Conservation (phyloP, 2,113 vertebrate genomes). For the Corydoras maculifer region DNA sequence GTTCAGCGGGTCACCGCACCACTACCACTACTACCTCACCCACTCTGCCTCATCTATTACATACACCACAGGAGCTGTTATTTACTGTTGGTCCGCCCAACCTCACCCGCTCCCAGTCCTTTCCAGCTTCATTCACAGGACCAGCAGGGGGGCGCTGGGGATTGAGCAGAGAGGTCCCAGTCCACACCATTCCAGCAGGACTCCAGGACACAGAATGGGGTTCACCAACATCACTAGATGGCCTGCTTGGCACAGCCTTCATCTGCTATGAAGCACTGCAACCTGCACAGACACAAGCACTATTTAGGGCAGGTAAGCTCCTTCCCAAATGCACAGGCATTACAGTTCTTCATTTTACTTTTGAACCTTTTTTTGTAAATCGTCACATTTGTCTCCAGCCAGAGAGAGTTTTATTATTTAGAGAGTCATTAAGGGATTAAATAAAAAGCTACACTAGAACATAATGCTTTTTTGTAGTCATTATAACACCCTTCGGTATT, state of each 20-base stretch:
- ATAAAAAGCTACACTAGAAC: too few relatives aligned
- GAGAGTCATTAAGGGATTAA: too few relatives aligned
- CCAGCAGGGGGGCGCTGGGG: constrained; percentile 64
- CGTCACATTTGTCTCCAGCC: neutral
- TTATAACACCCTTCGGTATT: too few relatives aligned
- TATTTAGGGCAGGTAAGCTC: constrained; percentile 71
- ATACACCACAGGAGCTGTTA: constrained; percentile 55
- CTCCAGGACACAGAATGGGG: constrained; percentile 93
- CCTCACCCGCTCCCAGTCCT: constrained; percentile 83
- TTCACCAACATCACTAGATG: constrained; percentile 89
- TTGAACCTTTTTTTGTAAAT: neutral
- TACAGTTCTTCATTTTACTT: too few relatives aligned
- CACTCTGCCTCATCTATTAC: constrained; percentile 39
- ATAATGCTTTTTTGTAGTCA: too few relatives aligned
- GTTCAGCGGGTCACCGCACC: constrained; percentile 90
- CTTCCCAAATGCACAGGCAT: neutral
- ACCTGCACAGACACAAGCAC: constrained; percentile 60
- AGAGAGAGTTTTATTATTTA: neutral
- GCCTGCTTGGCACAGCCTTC: constrained; percentile 82
- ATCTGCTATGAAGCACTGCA: constrained; percentile 91
- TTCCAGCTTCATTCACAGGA: constrained; percentile 66
- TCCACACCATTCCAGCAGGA: constrained; percentile 81
- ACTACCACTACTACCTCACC: constrained; percentile 74
- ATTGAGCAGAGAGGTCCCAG: constrained; percentile 57
- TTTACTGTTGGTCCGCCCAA: constrained; percentile 61